Base-by-base conservation (phyloP, 2,113 vertebrate species). In the Eulemur rufifrons region DNA sequence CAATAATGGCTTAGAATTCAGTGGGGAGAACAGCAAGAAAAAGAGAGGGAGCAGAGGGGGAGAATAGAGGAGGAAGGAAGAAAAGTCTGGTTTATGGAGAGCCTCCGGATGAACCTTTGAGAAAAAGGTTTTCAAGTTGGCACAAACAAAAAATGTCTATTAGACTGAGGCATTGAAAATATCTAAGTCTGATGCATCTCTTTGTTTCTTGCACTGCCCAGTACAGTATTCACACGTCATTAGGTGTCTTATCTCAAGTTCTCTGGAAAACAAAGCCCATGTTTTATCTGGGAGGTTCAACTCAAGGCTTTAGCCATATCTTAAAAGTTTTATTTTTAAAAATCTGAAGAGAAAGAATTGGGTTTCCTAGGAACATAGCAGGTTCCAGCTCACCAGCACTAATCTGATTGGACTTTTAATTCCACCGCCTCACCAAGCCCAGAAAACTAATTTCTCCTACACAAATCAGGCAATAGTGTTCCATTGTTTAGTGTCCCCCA, bases 241-340 rank as follows among this genome's bases (percentile, higher is more conserved):
- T 77, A 61, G 17, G 8, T 63, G 17, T 66, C 32, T 54, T 61
- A 50, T 61, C 25, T 59, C 50, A 91, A 61, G 18, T 68, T 85
- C 15, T 85, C 77, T 76, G n/a, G 56, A 34, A 47, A 88, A 80
- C 8, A 50, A 77, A 91, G 18, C 7, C 84, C 18, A 32, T 25
- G 9, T 56, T 76, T 95, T 69, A 81, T 64, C 63, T 91, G n/a
- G 18, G 39, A 91, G 18, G 7, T 81, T 3, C 8, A 76, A 89
- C 27, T 73, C 42, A 59, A 88, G 64, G 20, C 20, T 88, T 73
- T 11, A 45, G 45, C 20, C n/a, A 3, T 20, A 39, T 85, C 32
- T 80, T 63, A 54, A 76, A 47, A 63, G 8, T 25, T 89, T 86
- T 50, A 56, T 68, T 59, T 78, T 83, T 13, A 52, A 90, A 93